A percentile compares a stretch with the other conserved stretches of the same genome.
phyloP scores from a whole-genome alignment of 2,113 vertebrate species.

The Aegotheles bennettii region DNA sequence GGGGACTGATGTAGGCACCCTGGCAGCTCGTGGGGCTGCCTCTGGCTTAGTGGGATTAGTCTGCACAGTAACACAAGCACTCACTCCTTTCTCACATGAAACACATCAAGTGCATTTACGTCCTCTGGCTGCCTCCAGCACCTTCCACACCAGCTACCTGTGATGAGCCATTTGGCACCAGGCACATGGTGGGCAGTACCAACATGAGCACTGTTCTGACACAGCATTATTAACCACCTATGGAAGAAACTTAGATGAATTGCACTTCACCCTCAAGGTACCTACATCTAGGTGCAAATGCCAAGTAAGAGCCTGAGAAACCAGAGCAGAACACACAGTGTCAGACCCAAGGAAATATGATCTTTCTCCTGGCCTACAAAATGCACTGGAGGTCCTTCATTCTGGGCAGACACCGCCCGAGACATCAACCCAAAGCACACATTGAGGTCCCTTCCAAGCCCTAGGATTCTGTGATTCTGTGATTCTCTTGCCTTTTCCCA shows the following conservation, averaged over 20 bases:
- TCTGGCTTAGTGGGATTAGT: neutral
- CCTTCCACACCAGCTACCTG: neutral
- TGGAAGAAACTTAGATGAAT: neutral
- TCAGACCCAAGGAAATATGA: neutral
- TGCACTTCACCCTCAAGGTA: neutral
- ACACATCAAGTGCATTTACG: rapidly evolving
- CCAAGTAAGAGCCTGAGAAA: neutral
- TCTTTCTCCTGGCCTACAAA: neutral
- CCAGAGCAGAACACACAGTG: neutral
- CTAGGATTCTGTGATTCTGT: too few relatives aligned
- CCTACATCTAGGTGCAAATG: neutral
- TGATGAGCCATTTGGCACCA: neutral
- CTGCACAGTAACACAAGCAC: too few relatives aligned
- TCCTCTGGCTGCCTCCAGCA: neutral
- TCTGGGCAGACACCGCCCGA: neutral
- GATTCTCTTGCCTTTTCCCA: neutral
- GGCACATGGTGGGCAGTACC: neutral
- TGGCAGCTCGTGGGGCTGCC: neutral
- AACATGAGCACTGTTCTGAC: neutral
- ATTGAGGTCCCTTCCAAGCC: too few relatives aligned
- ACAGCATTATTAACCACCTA: neutral
- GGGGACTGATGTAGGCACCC: rapidly evolving
- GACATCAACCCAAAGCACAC: neutral
- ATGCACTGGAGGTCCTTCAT: neutral
- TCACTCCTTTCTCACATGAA: neutral